These are phyloP conservation scores for Hydrozoanthus tunicans DNA, from an alignment of 64 coral and sea anemone species.

Conservation along the genomic window DNA sequence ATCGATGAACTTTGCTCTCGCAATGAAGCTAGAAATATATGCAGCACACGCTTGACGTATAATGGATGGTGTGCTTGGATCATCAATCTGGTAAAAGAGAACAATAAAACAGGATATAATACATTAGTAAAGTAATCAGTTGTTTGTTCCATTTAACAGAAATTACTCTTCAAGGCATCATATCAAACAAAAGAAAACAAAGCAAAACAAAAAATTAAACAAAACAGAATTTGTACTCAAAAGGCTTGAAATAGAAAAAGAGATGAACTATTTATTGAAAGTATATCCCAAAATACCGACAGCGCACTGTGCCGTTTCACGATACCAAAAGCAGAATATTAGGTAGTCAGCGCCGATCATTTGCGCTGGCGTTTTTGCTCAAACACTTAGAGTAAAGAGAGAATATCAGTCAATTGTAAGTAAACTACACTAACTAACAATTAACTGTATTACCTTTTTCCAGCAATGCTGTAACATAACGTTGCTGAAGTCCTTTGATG, in stretches of 20 bases:
- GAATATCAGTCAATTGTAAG: not conserved
- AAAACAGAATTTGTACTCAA: no score
- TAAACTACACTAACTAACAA: not conserved
- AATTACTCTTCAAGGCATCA: not conserved
- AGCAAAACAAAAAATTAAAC: no score
- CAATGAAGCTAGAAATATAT: conserved; percentile 87
- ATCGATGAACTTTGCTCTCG: conserved; percentile 85
- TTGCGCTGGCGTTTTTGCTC: not conserved
- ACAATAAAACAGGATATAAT: not conserved
- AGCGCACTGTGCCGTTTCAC: no score
- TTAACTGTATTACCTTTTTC: conserved; percentile 73
- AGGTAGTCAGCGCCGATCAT: no score
- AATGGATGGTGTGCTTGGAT: conserved; percentile 73
- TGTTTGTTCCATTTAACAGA: not conserved
- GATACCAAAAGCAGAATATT: no score
- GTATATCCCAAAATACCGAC: no score
- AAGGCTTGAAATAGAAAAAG: not conserved
- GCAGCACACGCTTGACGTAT: conserved; percentile 84
- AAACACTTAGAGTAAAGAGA: not conserved
- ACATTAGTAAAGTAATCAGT: not conserved
- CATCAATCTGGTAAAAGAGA: conserved; percentile 60
- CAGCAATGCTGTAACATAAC: conserved; percentile 89
- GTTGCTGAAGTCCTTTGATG: conserved; percentile 76
- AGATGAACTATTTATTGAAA: not conserved
- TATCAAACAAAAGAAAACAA: no score